These are phyloP conservation scores for Catharus ustulatus DNA, from an alignment of 2,797 vertebrate genomes.

Conservation along the genomic window DNA sequence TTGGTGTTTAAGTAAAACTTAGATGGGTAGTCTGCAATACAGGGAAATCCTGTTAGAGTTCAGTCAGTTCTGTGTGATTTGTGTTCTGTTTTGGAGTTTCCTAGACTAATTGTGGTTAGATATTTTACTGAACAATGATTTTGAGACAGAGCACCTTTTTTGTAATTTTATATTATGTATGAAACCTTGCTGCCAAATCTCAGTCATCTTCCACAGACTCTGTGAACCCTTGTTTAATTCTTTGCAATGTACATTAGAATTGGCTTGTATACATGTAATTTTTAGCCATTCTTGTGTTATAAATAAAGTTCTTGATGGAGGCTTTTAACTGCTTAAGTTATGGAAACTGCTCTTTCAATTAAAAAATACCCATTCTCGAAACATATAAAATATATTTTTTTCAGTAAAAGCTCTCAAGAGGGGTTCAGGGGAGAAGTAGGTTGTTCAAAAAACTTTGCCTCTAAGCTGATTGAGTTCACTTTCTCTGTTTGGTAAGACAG, in stretches of 20 bases:
- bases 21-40: not conserved
- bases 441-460: not conserved
- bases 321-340: not conserved
- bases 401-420: not conserved
- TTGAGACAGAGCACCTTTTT: not conserved
- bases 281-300: not conserved
- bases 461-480: not conserved
- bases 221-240: not conserved
- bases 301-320: not conserved
- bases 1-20: not conserved
- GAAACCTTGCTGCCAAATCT: not conserved
- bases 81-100: not conserved
- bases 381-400: not conserved
- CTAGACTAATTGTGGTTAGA: not conserved
- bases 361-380: not conserved
- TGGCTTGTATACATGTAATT: not conserved
- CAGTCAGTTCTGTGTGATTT: not conserved
- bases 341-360: not conserved
- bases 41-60: not conserved
- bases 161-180: not conserved
- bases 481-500: not conserved
- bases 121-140: not conserved
- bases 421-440: accelerated
- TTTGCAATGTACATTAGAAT: not conserved
- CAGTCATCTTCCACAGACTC: not conserved